Evolutionary conservation across 2,113 vertebrate species (phyloP).

Genomic region (Turdus rufiventris): DNA sequence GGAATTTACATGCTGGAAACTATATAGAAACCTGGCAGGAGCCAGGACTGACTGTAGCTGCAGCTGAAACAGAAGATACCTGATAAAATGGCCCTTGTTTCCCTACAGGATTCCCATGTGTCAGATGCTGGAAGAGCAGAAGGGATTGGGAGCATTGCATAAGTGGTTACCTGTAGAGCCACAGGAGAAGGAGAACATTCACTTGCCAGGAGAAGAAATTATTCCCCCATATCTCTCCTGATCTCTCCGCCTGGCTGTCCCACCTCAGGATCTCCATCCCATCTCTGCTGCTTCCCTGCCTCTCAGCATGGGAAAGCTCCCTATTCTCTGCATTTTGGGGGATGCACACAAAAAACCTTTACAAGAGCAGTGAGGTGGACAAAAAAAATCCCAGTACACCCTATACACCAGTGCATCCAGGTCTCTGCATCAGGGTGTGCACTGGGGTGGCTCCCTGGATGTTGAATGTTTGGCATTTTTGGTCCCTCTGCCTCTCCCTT

Average conservation of each 20-base stretch:
- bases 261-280: fast-evolving
- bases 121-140: neutral
- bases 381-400: neutral
- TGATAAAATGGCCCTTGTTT: neutral
- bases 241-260: neutral
- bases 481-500: neutral
- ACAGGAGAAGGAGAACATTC: neutral
- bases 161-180: neutral
- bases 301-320: neutral
- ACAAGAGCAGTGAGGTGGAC: neutral
- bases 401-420: fast-evolving
- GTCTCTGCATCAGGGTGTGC: neutral
- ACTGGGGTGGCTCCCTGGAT: neutral
- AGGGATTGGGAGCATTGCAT: fast-evolving
- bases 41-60: neutral
- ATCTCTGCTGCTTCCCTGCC: fast-evolving
- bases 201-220: neutral
- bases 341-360: neutral
- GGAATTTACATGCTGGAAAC: neutral
- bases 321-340: neutral
- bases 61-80: neutral
- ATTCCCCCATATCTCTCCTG: neutral
- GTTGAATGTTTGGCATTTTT: neutral
- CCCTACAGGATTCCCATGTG: neutral
- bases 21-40: neutral